Evolutionary conservation across 1,140 invertebrate genomes (phyloP).

Genomic region (Melitaea cinxia): DNA sequence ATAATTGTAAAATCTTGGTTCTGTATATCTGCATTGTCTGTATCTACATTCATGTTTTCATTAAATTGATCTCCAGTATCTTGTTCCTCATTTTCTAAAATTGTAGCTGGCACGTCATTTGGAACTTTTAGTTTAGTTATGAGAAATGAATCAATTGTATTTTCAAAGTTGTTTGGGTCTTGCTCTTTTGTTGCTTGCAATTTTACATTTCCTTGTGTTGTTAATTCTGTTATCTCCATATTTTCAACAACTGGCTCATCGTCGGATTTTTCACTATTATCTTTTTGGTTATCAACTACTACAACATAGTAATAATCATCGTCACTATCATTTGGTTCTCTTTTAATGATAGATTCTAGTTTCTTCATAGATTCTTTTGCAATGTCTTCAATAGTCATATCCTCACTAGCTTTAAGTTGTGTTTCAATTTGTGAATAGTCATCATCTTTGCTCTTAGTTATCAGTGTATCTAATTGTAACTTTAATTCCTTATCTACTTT

Average conservation of each 20-base stretch:
- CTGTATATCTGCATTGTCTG: no score
- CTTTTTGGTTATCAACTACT: slow-evolving; percentile 67
- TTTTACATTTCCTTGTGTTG: slow-evolving; percentile 13
- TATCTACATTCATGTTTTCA: slow-evolving; percentile 51
- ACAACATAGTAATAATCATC: slow-evolving; percentile 75
- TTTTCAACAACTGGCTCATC: no score
- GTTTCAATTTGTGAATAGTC: slow-evolving; percentile 41
- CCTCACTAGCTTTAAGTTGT: slow-evolving; percentile 41
- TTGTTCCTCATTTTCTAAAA: slow-evolving; percentile 70
- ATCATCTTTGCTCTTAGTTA: slow-evolving; percentile 41
- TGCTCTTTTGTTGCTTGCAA: slow-evolving; percentile 27
- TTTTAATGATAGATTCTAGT: slow-evolving; percentile 69
- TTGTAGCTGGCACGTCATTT: slow-evolving; percentile 66
- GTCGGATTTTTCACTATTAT: slow-evolving; percentile 43
- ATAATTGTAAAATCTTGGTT: slow-evolving; percentile 38
- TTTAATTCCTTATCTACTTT: slow-evolving; percentile 73
- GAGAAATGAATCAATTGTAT: slow-evolving; percentile 62
- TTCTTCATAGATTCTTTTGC: slow-evolving; percentile 67
- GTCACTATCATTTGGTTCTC: slow-evolving; percentile 66
- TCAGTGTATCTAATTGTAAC: slow-evolving; percentile 54
- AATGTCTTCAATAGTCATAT: slow-evolving; percentile 49
- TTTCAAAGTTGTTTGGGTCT: slow-evolving; percentile 52
- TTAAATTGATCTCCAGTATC: slow-evolving; percentile 34
- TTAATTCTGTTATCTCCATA: slow-evolving; percentile 10
- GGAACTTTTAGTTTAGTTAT: slow-evolving; percentile 61